Percentiles rank a stretch among this genome's conserved stretches.
Evolutionary conservation across 2,888 invertebrate genomes (phyloP).

Genomic region (Mythimna pallens): DNA sequence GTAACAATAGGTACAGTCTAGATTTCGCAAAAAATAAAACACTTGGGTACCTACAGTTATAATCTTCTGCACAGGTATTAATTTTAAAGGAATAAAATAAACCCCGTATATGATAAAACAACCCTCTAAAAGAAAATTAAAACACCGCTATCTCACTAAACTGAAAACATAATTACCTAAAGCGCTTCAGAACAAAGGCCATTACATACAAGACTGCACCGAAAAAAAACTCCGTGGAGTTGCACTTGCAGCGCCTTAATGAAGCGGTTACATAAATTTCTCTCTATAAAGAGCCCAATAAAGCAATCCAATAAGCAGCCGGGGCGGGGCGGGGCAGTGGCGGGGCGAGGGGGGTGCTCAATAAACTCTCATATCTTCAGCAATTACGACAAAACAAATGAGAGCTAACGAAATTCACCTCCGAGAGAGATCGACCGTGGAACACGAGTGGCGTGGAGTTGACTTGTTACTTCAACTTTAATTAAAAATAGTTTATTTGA

Average conservation of each 20-base stretch:
- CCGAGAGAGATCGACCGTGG: slow-evolving; percentile 77
- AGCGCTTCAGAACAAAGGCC: slow-evolving; percentile 47
- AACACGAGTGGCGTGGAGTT: slow-evolving; percentile 67
- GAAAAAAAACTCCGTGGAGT: slow-evolving; percentile 54
- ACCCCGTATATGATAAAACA: neutral
- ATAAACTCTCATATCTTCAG: slow-evolving; percentile 86
- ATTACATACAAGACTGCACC: slow-evolving; percentile 59
- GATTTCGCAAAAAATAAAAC: too few relatives aligned
- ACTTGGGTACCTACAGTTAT: neutral
- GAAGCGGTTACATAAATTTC: slow-evolving; percentile 81
- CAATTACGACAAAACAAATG: slow-evolving; percentile 89
- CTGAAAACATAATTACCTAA: slow-evolving; percentile 52
- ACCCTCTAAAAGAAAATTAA: slow-evolving; percentile 25
- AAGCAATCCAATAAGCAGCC: slow-evolving; percentile 82
- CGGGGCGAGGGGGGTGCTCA: slow-evolving; percentile 67
- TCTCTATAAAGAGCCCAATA: slow-evolving; percentile 79
- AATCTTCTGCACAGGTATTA: neutral
- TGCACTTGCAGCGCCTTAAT: slow-evolving; percentile 69
- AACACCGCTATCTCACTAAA: slow-evolving; percentile 33
- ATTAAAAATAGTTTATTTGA: neutral
- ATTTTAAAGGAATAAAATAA: slow-evolving; percentile 7
- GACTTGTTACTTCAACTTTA: slow-evolving; percentile 16
- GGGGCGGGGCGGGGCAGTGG: slow-evolving; percentile 66
- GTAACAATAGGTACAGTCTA: neutral
- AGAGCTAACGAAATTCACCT: slow-evolving; percentile 89